A percentile compares a stretch with the other conserved stretches of the same genome.
phyloP scores from a whole-genome alignment of 2,113 vertebrate species.

The Neomonachus schauinslandi region DNA sequence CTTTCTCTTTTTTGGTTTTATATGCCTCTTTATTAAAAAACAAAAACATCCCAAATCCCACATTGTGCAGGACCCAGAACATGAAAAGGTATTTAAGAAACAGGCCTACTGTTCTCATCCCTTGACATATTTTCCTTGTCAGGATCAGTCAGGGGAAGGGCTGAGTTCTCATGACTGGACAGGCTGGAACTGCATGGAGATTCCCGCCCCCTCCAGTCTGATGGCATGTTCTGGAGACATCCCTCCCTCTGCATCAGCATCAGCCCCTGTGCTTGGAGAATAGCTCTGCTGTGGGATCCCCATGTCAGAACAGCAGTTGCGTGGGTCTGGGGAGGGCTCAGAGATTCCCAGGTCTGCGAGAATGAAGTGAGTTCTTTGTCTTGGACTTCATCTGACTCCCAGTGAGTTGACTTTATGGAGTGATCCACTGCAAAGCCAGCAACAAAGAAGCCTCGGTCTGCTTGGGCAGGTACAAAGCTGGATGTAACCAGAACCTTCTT shows the following conservation, averaged over 20 bases:
- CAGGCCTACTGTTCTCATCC: constrained; percentile 92
- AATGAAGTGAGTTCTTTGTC: constrained; percentile 93
- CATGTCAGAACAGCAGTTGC: constrained; percentile 93
- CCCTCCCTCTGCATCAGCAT: constrained; percentile 94
- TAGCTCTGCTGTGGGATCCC: constrained; percentile 95
- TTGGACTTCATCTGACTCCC: background rate
- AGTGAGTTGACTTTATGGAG: background rate
- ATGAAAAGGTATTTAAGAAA: constrained; percentile 44
- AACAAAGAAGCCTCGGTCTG: constrained; percentile 17
- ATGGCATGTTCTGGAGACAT: constrained; percentile 95
- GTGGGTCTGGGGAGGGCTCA: constrained; percentile 92
- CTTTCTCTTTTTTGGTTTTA: background rate
- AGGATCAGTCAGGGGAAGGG: constrained; percentile 95
- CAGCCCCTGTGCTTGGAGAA: constrained; percentile 92
- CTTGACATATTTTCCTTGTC: constrained; percentile 84
- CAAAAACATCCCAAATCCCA: background rate
- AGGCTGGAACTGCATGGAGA: constrained; percentile 94
- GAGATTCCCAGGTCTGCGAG: constrained; percentile 95
- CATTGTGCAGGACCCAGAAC: rapidly evolving
- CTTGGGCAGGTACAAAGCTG: background rate
- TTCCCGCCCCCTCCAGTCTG: constrained; percentile 89
- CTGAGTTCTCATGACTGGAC: constrained; percentile 94
- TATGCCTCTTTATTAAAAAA: background rate
- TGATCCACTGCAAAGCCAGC: constrained; percentile 52
- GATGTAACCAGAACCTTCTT: constrained; percentile 54